Evolutionary conservation across 2,113 vertebrate genomes (phyloP).

Genomic region (Coregonus clupeaformis): DNA sequence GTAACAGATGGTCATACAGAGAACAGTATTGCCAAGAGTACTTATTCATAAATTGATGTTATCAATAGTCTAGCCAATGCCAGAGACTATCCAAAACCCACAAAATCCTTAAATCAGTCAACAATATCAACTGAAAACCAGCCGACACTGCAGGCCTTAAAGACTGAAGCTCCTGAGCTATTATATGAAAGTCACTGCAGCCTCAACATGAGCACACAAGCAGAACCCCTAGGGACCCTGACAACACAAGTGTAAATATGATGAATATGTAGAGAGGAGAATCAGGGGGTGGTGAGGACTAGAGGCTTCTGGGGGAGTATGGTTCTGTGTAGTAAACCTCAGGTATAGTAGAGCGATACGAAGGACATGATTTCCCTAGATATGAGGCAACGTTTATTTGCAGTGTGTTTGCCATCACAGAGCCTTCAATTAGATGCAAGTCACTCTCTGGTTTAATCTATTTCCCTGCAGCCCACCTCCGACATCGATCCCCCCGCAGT

Average conservation of each 20-base stretch:
- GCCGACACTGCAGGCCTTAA: too few species aligned
- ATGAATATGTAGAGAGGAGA: conserved; percentile 18
- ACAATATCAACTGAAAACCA: too few species aligned
- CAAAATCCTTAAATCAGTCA: too few species aligned
- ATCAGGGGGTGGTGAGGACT: too few species aligned
- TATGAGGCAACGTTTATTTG: conserved; percentile 46
- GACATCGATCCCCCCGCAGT: conserved; percentile 28
- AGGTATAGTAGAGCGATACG: neutral
- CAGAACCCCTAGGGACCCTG: neutral
- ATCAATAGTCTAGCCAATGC: too few species aligned
- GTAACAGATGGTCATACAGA: too few species aligned
- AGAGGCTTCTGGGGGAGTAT: neutral
- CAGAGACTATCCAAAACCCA: too few species aligned
- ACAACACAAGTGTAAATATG: conserved; percentile 45
- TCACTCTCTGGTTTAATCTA: conserved; percentile 30
- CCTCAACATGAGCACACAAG: conserved; percentile 1
- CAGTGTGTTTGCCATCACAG: conserved; percentile 25
- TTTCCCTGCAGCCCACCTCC: conserved; percentile 29
- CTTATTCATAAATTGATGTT: too few species aligned
- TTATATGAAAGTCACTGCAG: neutral
- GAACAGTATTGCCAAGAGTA: too few species aligned
- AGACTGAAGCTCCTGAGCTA: too few species aligned
- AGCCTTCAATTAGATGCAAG: conserved; percentile 43
- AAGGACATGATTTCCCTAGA: conserved; percentile 20
- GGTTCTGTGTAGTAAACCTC: neutral